Conservation (phyloP, 2,797 vertebrate species). For the Salarias fasciatus region DNA sequence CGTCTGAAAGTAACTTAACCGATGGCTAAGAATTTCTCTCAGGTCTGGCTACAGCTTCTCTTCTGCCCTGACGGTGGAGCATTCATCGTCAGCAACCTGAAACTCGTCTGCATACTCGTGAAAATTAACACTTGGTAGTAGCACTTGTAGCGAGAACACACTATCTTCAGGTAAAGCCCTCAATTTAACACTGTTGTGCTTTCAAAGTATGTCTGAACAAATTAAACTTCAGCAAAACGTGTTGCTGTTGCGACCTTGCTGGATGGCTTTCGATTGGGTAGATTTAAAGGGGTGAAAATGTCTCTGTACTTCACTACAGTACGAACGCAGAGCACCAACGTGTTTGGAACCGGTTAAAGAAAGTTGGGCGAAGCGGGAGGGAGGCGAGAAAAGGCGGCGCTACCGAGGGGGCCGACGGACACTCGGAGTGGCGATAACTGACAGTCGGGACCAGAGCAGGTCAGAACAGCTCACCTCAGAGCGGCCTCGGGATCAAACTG, state of each 20-base stretch:
- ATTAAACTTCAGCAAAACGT: conserved; percentile 12
- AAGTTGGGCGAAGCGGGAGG: conserved; percentile 13
- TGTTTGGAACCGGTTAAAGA: conserved; percentile 43
- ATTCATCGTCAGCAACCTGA: conserved; percentile 15
- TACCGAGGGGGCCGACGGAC: conserved; percentile 22
- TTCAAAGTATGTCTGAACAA: conserved; percentile 41
- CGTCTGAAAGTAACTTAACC: conserved; percentile 13
- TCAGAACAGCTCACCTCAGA: too few relatives aligned
- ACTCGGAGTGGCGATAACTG: conserved; percentile 15
- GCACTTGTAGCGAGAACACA: conserved; percentile 20
- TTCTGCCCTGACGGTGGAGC: conserved; percentile 35
- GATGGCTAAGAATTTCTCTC: conserved; percentile 1
- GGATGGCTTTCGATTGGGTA: conserved; percentile 22
- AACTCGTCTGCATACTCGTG: conserved; percentile 2
- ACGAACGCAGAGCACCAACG: conserved; percentile 73
- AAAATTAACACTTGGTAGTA: background rate
- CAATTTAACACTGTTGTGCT: conserved; percentile 72
- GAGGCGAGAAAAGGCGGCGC: conserved; percentile 39
- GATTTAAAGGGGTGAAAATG: conserved; percentile 21
- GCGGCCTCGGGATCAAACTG: too few relatives aligned
- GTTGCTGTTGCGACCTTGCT: conserved; percentile 13
- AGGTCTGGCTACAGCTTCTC: conserved; percentile 64
- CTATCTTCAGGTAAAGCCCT: conserved; percentile 45
- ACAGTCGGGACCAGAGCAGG: too few relatives aligned
- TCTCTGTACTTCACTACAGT: conserved; percentile 57